Evolutionary conservation across 64 coral and sea anemone genomes (phyloP), one percentile per base, ranked within the genome.

Genomic region (Platygyra sinensis): DNA sequence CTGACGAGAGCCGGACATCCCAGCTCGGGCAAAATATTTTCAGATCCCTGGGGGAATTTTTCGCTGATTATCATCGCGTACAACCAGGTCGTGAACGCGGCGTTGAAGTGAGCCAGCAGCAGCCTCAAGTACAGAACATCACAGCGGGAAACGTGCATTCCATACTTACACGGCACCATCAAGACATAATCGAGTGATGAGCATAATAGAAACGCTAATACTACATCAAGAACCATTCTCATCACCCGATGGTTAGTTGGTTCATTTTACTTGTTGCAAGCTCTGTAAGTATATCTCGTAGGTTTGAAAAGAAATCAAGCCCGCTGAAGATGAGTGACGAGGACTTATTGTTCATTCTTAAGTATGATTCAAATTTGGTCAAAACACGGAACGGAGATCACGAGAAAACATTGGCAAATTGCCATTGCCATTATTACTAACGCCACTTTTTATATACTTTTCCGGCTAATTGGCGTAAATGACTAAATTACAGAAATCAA

Each of bases 181-280:
- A 92, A 72, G 27, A 96, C 71, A 27, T 92, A 96, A 36, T 96
- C 92, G 8, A 96, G 54, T 8, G 92, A 79, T 90, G 90, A 96
- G 51, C 89, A 96, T 1, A 67, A 9, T 2, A 96, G 65, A 32
- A 96, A 96, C 20, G 91, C 84, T 19, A 67, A 72, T 30, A 96
- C 87, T 0, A 96, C 94, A 10, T 89, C 77, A 0, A 88, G 52
- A 62, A 96, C 91, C 94, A 96, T 96, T 52, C 76, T 82, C 18
- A 96, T 72, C 2, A 96, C 94, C 49, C 82, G 87, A 9, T 69
- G 71, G 49, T 92, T 96, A 60, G 90, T 64, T 42, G 72, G 57
- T 38, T 96, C 90, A 31, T n/a, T n/a, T n/a, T n/a, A n/a, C n/a
- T n/a, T 65, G 18, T 15, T 52, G 31, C 25, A 50, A 13, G 64